Evolutionary conservation across 2,113 vertebrate genomes (phyloP).

Genomic region (Scolopax mira): DNA sequence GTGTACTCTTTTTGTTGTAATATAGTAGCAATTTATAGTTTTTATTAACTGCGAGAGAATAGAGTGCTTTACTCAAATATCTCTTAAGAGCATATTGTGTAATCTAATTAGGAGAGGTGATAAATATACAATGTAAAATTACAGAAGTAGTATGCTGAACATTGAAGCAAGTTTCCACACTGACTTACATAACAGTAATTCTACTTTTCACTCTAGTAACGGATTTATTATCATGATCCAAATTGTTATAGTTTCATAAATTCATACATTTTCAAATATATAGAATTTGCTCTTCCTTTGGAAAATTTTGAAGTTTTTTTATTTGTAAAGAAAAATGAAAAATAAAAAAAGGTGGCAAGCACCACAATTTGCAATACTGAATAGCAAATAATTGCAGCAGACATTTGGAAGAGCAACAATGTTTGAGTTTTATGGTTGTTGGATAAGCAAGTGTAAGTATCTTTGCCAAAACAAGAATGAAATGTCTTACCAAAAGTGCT

Average conservation of each 20-base stretch:
- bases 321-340: rapidly evolving
- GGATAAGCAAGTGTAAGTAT: conserved; percentile 15
- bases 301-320: neutral
- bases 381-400: conserved; percentile 7
- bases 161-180: neutral
- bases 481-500: neutral
- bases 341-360: neutral
- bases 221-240: neutral
- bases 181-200: neutral
- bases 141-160: neutral
- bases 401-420: neutral
- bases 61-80: neutral
- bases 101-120: neutral
- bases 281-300: neutral
- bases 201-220: neutral
- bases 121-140: neutral
- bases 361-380: neutral
- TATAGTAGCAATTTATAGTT: neutral
- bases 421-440: conserved; percentile 9
- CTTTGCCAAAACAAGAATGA: conserved; percentile 17
- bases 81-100: neutral
- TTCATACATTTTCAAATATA: neutral
- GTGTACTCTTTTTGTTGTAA: neutral
- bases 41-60: neutral
- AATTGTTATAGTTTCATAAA: neutral